A percentile compares a stretch with the other conserved stretches of the same genome.
Evolutionary conservation across 1,140 invertebrate genomes (phyloP).

Genomic region (Ctenoplectra terminalis): DNA sequence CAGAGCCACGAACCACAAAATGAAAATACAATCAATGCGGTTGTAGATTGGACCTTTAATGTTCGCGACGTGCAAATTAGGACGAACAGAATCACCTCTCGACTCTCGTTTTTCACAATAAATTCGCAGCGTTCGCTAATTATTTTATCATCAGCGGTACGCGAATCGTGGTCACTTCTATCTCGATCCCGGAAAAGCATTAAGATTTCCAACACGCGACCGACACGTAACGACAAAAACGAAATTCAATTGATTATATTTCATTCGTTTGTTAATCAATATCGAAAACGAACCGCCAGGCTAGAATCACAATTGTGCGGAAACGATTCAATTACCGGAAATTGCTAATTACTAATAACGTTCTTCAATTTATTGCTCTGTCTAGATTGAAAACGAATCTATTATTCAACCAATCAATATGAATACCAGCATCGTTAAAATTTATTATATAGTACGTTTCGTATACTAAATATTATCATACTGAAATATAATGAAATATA

Average conservation of each 20-base stretch:
- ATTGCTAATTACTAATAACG: background rate
- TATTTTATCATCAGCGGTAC: background rate
- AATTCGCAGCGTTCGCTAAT: slow-evolving; percentile 1
- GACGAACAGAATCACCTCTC: background rate
- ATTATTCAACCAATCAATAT: no score
- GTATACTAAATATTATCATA: no score
- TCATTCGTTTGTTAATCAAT: background rate
- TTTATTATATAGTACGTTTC: no score
- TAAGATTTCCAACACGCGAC: background rate
- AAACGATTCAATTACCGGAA: background rate
- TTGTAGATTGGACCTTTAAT: background rate
- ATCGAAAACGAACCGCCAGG: background rate
- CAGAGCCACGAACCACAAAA: background rate
- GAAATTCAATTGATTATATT: background rate
- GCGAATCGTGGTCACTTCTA: background rate
- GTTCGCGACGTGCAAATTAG: background rate
- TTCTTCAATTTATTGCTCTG: background rate
- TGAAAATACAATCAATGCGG: background rate
- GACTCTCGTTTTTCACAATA: background rate
- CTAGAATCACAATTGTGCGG: background rate
- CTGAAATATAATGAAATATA: no score
- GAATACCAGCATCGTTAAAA: no score
- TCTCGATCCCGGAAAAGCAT: background rate
- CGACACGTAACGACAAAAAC: background rate
- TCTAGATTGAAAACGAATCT: background rate